Evolutionary conservation across 2,888 invertebrate genomes (phyloP).

Genomic region (Lottia scabra): DNA sequence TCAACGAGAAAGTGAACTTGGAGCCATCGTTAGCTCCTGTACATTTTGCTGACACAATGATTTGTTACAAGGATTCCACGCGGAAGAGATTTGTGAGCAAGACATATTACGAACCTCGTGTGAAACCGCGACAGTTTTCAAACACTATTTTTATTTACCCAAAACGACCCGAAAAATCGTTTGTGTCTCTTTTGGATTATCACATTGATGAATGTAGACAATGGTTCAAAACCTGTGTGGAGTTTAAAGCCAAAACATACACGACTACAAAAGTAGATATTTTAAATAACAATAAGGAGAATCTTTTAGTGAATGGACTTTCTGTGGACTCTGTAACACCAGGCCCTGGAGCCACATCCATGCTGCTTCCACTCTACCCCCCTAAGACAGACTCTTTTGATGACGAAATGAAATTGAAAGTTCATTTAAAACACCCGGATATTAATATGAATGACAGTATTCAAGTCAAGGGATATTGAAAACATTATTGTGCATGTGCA

Average conservation of each 20-base stretch:
- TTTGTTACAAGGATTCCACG: conserved; percentile 49
- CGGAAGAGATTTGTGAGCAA: conserved; percentile 50
- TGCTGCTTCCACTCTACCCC: background rate
- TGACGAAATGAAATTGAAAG: background rate
- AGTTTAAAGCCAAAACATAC: conserved; percentile 57
- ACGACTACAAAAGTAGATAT: conserved; percentile 32
- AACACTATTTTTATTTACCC: conserved; percentile 54
- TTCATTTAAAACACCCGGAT: background rate
- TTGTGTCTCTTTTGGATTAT: conserved; percentile 50
- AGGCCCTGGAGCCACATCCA: background rate
- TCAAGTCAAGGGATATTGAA: background rate
- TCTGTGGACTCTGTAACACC: background rate
- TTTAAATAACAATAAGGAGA: background rate
- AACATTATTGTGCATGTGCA: too few relatives aligned
- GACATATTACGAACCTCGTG: conserved; percentile 52
- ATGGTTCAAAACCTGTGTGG: conserved; percentile 60
- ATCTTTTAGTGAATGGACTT: background rate
- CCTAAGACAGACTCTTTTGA: background rate
- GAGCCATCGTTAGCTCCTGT: conserved; percentile 50
- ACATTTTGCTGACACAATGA: conserved; percentile 44
- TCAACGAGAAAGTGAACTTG: conserved; percentile 48
- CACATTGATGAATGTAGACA: conserved; percentile 56
- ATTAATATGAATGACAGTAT: background rate
- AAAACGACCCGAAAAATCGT: conserved; percentile 44
- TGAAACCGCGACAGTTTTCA: conserved; percentile 49